These are phyloP conservation scores for Andrena marginata DNA, from an alignment of 2,888 invertebrate genomes.

Conservation along the genomic window DNA sequence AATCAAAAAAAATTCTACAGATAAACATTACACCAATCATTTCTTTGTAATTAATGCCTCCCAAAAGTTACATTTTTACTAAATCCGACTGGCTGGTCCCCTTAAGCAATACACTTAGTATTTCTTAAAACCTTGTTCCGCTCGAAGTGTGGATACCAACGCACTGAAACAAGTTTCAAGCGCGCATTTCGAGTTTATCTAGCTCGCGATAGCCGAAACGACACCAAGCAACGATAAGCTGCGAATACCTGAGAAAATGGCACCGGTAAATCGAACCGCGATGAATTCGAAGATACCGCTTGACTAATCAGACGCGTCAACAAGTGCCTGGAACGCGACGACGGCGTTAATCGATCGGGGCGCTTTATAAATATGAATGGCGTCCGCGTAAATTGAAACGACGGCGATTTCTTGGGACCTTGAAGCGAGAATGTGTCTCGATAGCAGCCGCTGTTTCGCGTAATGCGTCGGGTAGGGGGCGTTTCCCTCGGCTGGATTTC, in stretches of 20 bases:
- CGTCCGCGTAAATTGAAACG: slow-evolving; percentile 12
- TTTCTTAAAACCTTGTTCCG: no score
- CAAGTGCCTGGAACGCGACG: not conserved
- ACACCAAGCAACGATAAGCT: not conserved
- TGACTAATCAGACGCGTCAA: not conserved
- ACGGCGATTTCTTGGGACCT: slow-evolving; percentile 3
- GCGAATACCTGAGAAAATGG: not conserved
- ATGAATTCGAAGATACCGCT: not conserved
- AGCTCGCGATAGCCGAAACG: no score
- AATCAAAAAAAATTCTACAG: no score
- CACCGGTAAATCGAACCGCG: not conserved
- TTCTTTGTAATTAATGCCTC: no score
- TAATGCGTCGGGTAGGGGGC: slow-evolving; percentile 11
- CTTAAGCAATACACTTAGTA: no score
- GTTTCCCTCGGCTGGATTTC: slow-evolving; percentile 10
- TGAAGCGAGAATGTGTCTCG: not conserved
- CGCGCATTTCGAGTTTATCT: no score
- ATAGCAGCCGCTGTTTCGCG: slow-evolving; percentile 36
- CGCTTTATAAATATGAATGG: not conserved
- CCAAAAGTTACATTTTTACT: no score
- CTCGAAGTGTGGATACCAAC: no score
- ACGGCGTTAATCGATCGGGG: not conserved
- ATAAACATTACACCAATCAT: no score
- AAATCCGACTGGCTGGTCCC: no score
- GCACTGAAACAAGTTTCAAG: no score